Percentiles rank a stretch among this genome's conserved stretches.
phyloP scores from a whole-genome alignment of 1,140 invertebrate genomes.

The Scaptomyza pallida region DNA sequence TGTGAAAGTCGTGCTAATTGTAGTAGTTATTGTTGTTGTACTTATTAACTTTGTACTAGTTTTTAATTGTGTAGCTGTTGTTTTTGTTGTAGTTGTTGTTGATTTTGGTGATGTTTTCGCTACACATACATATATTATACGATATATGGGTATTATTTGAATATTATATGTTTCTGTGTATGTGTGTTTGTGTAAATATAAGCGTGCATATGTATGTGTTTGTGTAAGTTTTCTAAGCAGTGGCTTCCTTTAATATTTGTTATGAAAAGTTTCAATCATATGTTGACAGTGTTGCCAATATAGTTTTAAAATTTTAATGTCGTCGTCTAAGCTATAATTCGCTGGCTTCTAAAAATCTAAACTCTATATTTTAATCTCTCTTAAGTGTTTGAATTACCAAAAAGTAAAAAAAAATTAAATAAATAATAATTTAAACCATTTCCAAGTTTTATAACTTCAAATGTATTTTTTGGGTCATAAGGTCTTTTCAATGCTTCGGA shows the following conservation, averaged over 20 bases:
- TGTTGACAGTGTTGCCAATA: conserved; percentile 1
- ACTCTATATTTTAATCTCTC: too few relatives aligned
- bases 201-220: conserved; percentile 12
- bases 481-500: too few relatives aligned
- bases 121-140: conserved; percentile 61
- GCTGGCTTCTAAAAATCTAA: too few relatives aligned
- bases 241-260: neutral
- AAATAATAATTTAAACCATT: too few relatives aligned
- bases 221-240: conserved; percentile 2
- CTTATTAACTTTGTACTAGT: conserved; percentile 26
- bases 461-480: too few relatives aligned
- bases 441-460: too few relatives aligned
- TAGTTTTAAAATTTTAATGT: neutral
- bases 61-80: conserved; percentile 34
- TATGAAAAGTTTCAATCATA: conserved; percentile 10
- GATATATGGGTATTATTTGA: conserved; percentile 23
- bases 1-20: conserved; percentile 74
- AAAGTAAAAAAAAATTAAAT: too few relatives aligned
- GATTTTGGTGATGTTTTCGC: conserved; percentile 58
- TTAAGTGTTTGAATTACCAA: too few relatives aligned
- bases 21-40: conserved; percentile 58
- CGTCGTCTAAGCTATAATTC: too few relatives aligned
- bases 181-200: conserved; percentile 1
- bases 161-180: conserved; percentile 10
- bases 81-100: conserved; percentile 63